A percentile compares a stretch with the other conserved stretches of the same genome.
phyloP scores from a whole-genome alignment of 2,888 invertebrate genomes.

The Athripsodes cinereus region DNA sequence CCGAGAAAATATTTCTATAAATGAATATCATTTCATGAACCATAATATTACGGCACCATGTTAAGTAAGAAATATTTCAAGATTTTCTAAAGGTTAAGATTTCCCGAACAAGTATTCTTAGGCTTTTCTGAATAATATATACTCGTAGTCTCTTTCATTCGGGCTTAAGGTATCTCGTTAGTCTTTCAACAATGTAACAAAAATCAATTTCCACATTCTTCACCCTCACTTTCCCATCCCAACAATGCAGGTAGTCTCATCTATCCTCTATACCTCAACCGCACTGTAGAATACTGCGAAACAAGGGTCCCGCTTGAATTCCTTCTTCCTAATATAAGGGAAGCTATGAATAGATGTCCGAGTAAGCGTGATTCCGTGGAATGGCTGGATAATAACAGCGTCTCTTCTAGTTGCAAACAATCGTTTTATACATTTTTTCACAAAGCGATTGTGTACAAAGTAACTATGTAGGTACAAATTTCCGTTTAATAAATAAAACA shows the following conservation, averaged over 20 bases:
- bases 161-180: background rate
- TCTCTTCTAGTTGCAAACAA: background rate
- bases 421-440: no score
- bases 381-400: background rate
- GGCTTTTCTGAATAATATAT: no score
- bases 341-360: background rate
- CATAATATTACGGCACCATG: no score
- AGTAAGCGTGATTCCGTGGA: background rate
- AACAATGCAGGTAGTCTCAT: background rate
- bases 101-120: no score
- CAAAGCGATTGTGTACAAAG: no score
- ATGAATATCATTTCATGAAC: no score
- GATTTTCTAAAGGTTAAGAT: no score
- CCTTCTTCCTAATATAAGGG: background rate
- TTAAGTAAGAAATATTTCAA: no score
- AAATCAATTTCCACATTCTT: slow-evolving; percentile 1
- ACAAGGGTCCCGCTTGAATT: background rate
- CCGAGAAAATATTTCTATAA: no score
- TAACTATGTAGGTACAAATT: no score
- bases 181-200: background rate
- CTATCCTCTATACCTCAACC: background rate
- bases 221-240: background rate
- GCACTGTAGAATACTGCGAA: background rate
- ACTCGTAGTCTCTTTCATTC: no score
- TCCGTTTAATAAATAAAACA: no score